Evolutionary conservation across 2,797 vertebrate genomes (phyloP).

Genomic region (Buphagus erythrorhynchus): DNA sequence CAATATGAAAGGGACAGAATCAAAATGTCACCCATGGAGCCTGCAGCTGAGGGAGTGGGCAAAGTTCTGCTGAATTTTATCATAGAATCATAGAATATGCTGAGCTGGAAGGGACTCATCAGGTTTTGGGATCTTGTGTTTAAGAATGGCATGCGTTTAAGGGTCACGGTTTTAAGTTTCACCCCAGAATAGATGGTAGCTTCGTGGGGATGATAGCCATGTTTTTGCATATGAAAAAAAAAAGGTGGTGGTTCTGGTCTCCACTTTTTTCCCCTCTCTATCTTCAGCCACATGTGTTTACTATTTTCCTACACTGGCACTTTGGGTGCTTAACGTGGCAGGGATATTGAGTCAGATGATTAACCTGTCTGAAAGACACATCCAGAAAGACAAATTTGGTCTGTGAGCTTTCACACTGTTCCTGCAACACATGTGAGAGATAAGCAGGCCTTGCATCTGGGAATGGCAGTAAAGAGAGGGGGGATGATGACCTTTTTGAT

Average conservation of each 20-base stretch:
- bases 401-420: neutral
- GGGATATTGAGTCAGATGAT: neutral
- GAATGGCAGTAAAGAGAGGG: rapidly evolving
- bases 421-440: neutral
- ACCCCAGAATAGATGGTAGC: neutral
- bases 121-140: neutral
- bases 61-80: neutral
- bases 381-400: neutral
- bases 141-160: neutral
- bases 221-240: neutral
- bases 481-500: neutral
- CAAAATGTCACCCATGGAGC: neutral
- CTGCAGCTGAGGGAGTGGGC: neutral
- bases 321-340: neutral
- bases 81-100: neutral
- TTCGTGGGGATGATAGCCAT: neutral
- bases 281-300: neutral
- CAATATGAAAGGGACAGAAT: neutral
- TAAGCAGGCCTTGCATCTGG: neutral
- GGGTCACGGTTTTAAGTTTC: neutral
- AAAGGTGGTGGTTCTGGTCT: neutral
- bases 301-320: neutral
- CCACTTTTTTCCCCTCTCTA: neutral
- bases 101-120: neutral
- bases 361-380: neutral